A percentile compares a stretch with the other conserved stretches of the same genome.
phyloP scores from a whole-genome alignment of 2,888 invertebrate genomes.

The Philereme transversata region DNA sequence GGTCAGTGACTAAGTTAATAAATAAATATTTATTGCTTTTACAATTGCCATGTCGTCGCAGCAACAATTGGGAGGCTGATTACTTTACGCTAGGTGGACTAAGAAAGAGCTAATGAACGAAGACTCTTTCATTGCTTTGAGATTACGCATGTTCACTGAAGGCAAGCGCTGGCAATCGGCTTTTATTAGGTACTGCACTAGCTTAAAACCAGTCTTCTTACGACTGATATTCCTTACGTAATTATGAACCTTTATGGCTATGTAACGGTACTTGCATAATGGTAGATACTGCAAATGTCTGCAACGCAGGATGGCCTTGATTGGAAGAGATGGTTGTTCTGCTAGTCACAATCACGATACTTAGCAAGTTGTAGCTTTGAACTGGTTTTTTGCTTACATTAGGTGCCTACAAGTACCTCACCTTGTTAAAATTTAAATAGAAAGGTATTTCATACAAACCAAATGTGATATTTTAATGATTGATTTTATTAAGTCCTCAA shows the following conservation, averaged over 20 bases:
- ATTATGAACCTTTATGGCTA: conserved; percentile 17
- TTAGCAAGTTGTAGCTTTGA: not conserved
- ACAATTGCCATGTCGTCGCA: no score
- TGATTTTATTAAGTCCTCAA: not conserved
- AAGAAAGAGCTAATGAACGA: not conserved
- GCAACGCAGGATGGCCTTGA: conserved; percentile 13
- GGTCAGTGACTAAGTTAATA: no score
- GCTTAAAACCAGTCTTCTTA: conserved; percentile 28
- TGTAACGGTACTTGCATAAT: conserved; percentile 29
- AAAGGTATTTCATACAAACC: not conserved
- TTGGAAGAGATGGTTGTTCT: conserved; percentile 1
- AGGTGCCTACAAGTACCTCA: not conserved
- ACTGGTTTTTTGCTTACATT: not conserved
- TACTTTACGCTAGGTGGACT: no score
- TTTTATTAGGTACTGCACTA: conserved; percentile 5
- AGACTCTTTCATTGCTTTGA: not conserved
- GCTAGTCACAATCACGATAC: not conserved
- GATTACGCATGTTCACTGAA: not conserved
- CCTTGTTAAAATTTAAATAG: not conserved
- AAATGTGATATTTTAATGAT: not conserved
- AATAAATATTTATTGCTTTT: no score
- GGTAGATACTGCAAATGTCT: conserved; percentile 12
- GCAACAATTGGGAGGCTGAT: no score
- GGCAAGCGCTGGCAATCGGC: not conserved
- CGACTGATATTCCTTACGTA: conserved; percentile 29